phyloP scores from a whole-genome alignment of 2,113 vertebrate genomes.

The Coregonus clupeaformis region DNA sequence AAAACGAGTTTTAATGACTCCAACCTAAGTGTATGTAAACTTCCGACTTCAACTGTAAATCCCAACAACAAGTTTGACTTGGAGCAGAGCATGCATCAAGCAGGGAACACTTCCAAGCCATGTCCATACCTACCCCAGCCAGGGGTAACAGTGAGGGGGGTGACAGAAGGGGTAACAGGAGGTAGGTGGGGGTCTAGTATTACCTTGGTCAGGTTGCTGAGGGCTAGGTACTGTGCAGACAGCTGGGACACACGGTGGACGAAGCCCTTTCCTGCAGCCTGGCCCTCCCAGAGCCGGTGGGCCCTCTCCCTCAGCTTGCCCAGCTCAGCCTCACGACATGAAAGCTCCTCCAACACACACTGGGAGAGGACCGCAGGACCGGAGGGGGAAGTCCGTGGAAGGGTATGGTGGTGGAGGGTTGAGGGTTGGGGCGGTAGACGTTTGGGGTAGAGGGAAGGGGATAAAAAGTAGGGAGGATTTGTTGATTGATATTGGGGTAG shows the following conservation, averaged over 20 bases:
- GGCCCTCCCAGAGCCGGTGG: constrained; percentile 93
- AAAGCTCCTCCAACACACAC: constrained; percentile 95
- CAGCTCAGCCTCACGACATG: constrained; percentile 87
- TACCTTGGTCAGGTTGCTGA: constrained; percentile 99
- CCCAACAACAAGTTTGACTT: constrained; percentile 3
- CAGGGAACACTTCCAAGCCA: constrained; percentile 22
- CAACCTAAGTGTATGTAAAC: too few relatives aligned
- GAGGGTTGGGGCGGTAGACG: constrained; percentile 17
- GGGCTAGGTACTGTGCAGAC: constrained; percentile 90
- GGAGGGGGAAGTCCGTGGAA: constrained; percentile 54
- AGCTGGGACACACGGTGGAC: constrained; percentile 95
- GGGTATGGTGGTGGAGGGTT: constrained; percentile 13
- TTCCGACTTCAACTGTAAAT: too few relatives aligned
- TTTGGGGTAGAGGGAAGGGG: not conserved
- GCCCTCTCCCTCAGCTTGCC: constrained; percentile 90
- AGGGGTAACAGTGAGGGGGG: not conserved
- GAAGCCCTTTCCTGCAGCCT: constrained; percentile 93
- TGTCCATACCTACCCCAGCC: not conserved
- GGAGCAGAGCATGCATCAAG: constrained; percentile 29
- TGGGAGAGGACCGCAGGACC: constrained; percentile 74
- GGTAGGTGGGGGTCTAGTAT: constrained; percentile 42
- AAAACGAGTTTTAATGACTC: too few relatives aligned
- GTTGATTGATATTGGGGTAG: constrained; percentile 23
- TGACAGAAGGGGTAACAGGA: constrained; percentile 19
- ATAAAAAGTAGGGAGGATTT: constrained; percentile 14